These are phyloP conservation scores for Anhinga rufa DNA, from an alignment of 2,113 vertebrate genomes.

Conservation along the genomic window DNA sequence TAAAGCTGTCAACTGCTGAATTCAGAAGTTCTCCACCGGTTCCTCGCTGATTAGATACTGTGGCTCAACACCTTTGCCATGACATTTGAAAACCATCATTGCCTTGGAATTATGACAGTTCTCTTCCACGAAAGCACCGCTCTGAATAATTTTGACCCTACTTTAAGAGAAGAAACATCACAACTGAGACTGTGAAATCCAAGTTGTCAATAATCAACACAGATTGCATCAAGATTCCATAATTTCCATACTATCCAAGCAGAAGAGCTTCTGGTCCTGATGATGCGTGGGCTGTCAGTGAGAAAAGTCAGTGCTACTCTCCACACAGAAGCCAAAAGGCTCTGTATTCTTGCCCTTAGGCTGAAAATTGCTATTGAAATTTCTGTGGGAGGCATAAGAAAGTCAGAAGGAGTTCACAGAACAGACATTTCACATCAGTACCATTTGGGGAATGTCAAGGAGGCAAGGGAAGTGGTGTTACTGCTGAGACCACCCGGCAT, in stretches of 20 bases:
- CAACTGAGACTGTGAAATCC: neutral
- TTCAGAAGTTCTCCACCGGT: neutral
- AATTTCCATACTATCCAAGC: neutral
- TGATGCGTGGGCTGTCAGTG: neutral
- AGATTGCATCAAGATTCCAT: neutral
- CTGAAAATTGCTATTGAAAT: neutral
- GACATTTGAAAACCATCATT: neutral
- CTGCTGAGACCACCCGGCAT: neutral
- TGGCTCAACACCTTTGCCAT: neutral
- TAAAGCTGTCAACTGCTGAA: neutral
- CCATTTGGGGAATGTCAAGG: neutral
- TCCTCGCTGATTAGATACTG: neutral
- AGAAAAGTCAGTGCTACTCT: neutral
- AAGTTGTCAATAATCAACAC: neutral
- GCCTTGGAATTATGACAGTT: neutral
- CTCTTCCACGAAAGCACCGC: neutral
- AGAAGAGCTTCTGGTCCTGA: neutral
- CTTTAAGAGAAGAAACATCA: neutral
- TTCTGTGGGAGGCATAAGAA: neutral
- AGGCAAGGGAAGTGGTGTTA: neutral
- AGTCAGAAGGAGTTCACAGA: neutral
- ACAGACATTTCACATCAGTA: neutral
- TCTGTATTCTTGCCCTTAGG: neutral
- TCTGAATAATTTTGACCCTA: neutral
- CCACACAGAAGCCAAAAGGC: neutral